Evolutionary conservation across 1,140 invertebrate species (phyloP).

Genomic region (Drosophila guanche): DNA sequence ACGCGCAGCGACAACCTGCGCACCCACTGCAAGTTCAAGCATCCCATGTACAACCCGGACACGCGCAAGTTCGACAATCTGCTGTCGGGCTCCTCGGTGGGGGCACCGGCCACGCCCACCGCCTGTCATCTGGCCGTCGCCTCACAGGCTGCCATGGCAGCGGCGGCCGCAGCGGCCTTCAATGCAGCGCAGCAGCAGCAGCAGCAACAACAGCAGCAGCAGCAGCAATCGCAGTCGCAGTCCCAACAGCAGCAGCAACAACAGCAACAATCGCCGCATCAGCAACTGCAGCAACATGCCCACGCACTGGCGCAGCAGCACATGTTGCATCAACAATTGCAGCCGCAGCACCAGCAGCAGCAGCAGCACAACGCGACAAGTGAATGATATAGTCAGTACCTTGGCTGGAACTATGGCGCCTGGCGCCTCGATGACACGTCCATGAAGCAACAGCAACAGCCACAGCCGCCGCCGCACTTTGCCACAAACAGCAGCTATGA

Average conservation of each 20-base stretch:
- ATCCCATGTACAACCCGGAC: slow-evolving; percentile 90
- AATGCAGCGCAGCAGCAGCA: slow-evolving; percentile 74
- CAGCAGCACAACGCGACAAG: slow-evolving; percentile 78
- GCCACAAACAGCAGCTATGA: slow-evolving; percentile 36
- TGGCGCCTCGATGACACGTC: slow-evolving; percentile 71
- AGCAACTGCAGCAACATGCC: slow-evolving; percentile 83
- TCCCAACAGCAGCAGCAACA: slow-evolving; percentile 30
- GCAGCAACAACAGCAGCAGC: slow-evolving; percentile 68
- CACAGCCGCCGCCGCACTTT: slow-evolving; percentile 31
- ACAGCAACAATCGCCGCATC: slow-evolving; percentile 57
- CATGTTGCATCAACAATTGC: slow-evolving; percentile 69
- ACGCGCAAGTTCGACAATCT: slow-evolving; percentile 91
- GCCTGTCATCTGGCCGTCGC: slow-evolving; percentile 78
- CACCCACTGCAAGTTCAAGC: slow-evolving; percentile 94
- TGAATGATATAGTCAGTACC: slow-evolving; percentile 83
- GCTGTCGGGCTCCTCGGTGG: slow-evolving; percentile 85
- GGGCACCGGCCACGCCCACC: slow-evolving; percentile 84
- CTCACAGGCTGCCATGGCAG: slow-evolving; percentile 74
- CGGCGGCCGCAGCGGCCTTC: slow-evolving; percentile 77
- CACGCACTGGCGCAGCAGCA: slow-evolving; percentile 74
- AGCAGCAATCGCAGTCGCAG: slow-evolving; percentile 52
- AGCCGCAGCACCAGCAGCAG: slow-evolving; percentile 73
- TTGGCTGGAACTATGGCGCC: slow-evolving; percentile 74
- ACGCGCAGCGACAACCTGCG: slow-evolving; percentile 94
- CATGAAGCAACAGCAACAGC: slow-evolving; percentile 56